phyloP scores from a whole-genome alignment of 2,113 vertebrate species.

The Mesocricetus auratus region DNA sequence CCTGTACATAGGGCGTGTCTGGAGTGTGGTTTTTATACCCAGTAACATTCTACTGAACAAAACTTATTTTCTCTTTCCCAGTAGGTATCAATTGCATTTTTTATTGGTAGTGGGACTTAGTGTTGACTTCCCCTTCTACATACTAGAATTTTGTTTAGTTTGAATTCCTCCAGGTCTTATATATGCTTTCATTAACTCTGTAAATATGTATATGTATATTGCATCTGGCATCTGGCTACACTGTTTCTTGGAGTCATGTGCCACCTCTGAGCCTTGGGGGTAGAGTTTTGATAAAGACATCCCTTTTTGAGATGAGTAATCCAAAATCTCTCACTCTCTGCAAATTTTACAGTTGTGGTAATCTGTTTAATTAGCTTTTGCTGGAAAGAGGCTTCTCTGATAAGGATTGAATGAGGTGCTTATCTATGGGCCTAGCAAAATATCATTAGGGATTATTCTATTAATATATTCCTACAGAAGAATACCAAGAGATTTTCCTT shows the following conservation, averaged over 20 bases:
- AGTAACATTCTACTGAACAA: not conserved
- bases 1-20: no score
- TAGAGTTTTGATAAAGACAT: not conserved
- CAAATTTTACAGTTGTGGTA: not conserved
- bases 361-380: not conserved
- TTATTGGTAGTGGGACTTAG: not conserved
- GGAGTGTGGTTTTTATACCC: not conserved
- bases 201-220: no score
- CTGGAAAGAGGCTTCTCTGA: not conserved
- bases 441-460: not conserved
- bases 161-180: not conserved
- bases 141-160: not conserved
- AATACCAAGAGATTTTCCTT: not conserved
- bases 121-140: not conserved
- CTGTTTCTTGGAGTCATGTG: not conserved
- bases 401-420: not conserved
- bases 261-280: not conserved
- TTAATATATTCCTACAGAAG: not conserved
- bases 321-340: not conserved
- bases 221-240: no score
- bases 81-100: no score
- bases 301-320: not conserved
- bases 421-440: not conserved
- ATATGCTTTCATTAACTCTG: not conserved
- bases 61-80: not conserved